Evolutionary conservation across 2,797 vertebrate species (phyloP).

Genomic region (Acanthurus tractus): DNA sequence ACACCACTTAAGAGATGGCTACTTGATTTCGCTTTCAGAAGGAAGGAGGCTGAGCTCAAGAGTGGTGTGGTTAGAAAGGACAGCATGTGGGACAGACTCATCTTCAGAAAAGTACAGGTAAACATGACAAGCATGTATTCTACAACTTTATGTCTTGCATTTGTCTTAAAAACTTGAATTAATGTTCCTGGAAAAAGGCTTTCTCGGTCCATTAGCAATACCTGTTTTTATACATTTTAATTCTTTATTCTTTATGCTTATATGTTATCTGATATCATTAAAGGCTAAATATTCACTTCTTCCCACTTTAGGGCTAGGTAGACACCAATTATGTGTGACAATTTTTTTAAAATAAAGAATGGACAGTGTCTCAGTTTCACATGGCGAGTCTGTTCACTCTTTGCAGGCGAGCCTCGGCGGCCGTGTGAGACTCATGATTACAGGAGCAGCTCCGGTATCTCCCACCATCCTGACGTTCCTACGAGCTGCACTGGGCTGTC

Average conservation of each 20-base stretch:
- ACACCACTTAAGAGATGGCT: constrained; percentile 93
- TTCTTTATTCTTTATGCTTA: background rate
- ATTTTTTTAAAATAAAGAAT: background rate
- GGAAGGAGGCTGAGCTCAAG: constrained; percentile 94
- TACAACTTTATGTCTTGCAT: background rate
- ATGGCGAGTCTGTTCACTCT: background rate
- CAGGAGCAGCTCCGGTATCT: constrained; percentile 95
- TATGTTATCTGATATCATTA: background rate
- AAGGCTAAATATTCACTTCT: too few species aligned
- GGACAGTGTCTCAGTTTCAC: too few species aligned
- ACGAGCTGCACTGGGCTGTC: constrained; percentile 94
- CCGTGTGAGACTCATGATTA: constrained; percentile 92
- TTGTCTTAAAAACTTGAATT: background rate
- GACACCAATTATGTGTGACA: background rate
- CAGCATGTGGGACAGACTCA: constrained; percentile 96
- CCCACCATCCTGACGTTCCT: constrained; percentile 94
- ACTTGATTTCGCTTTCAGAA: constrained; percentile 93
- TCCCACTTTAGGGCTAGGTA: background rate
- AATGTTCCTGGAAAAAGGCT: too few species aligned
- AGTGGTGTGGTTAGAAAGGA: constrained; percentile 92
- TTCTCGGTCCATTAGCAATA: too few species aligned
- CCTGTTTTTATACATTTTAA: background rate
- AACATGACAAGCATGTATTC: background rate
- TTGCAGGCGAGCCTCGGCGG: constrained; percentile 93
- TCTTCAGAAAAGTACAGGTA: constrained; percentile 98